Conservation (phyloP, 2,113 vertebrate genomes). For the Ceyx cyanopectus region DNA sequence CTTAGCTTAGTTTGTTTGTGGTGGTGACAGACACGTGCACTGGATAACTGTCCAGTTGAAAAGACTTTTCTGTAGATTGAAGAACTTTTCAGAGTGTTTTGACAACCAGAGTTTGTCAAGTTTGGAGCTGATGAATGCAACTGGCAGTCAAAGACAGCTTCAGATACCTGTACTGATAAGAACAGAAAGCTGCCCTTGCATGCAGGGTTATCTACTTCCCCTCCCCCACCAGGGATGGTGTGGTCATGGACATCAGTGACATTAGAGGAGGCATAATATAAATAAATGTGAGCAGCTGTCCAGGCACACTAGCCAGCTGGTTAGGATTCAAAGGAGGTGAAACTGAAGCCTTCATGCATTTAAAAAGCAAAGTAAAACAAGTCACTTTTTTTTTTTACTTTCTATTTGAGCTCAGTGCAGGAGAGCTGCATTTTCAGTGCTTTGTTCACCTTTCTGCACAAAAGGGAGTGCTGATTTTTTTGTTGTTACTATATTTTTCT, state of each 20-base stretch:
- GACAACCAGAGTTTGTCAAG: not conserved
- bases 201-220: not conserved
- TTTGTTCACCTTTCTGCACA: not conserved
- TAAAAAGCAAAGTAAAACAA: not conserved
- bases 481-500: not conserved
- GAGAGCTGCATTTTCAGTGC: not conserved
- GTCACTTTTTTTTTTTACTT: not conserved
- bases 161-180: not conserved
- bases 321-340: slow-evolving; percentile 30
- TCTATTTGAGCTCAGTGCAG: not conserved
- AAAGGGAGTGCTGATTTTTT: not conserved
- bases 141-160: not conserved
- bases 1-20: not conserved
- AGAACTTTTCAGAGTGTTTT: not conserved
- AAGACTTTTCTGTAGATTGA: not conserved
- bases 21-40: not conserved
- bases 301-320: slow-evolving; percentile 50
- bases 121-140: not conserved
- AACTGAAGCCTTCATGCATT: not conserved
- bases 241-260: slow-evolving; percentile 67
- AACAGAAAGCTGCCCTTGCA: not conserved
- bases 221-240: slow-evolving; percentile 8
- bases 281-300: slow-evolving; percentile 84
- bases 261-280: slow-evolving; percentile 74
- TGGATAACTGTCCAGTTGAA: not conserved